phyloP scores from a whole-genome alignment of 2,113 vertebrate species.

The Smithornis capensis region DNA sequence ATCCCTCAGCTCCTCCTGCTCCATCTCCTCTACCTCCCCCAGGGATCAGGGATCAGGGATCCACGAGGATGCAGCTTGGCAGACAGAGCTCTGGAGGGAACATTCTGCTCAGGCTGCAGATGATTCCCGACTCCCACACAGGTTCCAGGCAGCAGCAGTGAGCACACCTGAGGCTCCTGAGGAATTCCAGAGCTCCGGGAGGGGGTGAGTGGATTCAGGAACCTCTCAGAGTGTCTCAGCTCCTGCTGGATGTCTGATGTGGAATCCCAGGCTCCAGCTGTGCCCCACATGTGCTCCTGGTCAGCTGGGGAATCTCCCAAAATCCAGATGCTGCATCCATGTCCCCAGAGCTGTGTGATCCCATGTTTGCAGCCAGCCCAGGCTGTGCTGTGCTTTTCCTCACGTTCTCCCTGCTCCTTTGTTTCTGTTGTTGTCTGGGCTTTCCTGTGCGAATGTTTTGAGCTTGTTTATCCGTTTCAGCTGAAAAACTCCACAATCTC shows the following conservation, averaged over 20 bases:
- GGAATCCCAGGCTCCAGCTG: neutral
- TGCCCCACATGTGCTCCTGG: neutral
- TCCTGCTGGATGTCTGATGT: neutral
- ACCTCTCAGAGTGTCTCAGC: neutral
- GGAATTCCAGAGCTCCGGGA: neutral
- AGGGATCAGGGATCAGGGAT: fast-evolving
- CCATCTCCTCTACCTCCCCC: too few species aligned
- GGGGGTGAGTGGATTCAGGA: too few species aligned
- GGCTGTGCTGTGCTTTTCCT: neutral
- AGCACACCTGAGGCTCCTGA: too few species aligned
- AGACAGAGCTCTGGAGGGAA: neutral
- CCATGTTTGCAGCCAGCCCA: neutral
- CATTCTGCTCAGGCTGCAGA: neutral
- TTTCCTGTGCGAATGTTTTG: neutral
- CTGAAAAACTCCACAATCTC: conserved; percentile 26
- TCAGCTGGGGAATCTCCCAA: neutral
- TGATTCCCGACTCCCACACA: neutral
- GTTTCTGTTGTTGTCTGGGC: neutral
- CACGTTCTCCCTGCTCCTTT: neutral
- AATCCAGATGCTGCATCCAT: fast-evolving
- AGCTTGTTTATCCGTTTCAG: conserved; percentile 38
- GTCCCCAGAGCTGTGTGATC: fast-evolving
- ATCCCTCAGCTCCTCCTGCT: too few species aligned
- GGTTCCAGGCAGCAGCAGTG: too few species aligned
- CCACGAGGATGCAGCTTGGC: neutral